These are phyloP conservation scores for Dryas iulia DNA, from an alignment of 1,140 invertebrate species.

Conservation along the genomic window DNA sequence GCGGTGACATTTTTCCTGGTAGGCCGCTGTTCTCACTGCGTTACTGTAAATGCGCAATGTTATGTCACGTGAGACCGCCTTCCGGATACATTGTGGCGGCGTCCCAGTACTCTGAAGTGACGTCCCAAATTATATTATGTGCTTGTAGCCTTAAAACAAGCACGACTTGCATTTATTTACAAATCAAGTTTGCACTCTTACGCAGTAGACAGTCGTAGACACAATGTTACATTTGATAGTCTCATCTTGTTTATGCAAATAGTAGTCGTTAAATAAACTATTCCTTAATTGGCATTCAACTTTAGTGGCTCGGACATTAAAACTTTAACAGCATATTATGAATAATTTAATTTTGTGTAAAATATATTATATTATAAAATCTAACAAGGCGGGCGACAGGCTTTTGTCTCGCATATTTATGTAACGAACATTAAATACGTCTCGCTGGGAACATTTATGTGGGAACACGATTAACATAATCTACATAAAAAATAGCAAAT, in stretches of 20 bases:
- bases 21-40: neutral
- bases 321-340: constrained; percentile 6
- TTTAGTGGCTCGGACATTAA: neutral
- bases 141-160: too few species aligned
- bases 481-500: neutral
- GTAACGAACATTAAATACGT: neutral
- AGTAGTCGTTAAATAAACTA: neutral
- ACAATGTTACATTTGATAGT: neutral
- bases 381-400: neutral
- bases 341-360: neutral
- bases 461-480: constrained; percentile 7
- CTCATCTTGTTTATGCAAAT: neutral
- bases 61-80: constrained; percentile 5
- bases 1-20: constrained; percentile 3
- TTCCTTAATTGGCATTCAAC: neutral
- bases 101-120: too few species aligned
- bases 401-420: neutral
- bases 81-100: constrained; percentile 2
- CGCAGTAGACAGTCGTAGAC: too few species aligned
- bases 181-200: too few species aligned
- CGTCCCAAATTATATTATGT: too few species aligned
- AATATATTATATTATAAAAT: neutral
- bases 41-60: constrained; percentile 7
- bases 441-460: neutral
- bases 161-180: too few species aligned